A percentile compares a stretch with the other conserved stretches of the same genome.
Evolutionary conservation across 2,797 vertebrate genomes (phyloP).

Genomic region (Oreochromis grahami): DNA sequence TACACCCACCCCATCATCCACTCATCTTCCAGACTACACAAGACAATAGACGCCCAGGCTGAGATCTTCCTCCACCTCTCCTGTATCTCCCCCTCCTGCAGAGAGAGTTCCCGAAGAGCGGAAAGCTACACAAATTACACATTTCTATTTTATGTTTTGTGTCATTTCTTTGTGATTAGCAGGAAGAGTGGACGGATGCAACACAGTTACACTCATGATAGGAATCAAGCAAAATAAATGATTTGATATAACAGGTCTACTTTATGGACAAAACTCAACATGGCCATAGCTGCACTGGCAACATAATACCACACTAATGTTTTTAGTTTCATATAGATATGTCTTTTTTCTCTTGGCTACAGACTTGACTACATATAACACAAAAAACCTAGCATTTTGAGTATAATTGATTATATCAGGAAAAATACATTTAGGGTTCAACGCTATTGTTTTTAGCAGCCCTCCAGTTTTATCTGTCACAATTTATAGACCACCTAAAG

Average conservation of each 20-base stretch:
- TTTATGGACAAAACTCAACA: background rate
- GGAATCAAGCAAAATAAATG: background rate
- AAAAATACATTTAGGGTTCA: background rate
- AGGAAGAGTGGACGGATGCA: background rate
- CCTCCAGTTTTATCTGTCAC: too few relatives aligned
- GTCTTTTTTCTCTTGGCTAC: background rate
- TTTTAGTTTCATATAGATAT: background rate
- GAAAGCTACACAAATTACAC: background rate
- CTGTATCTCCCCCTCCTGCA: too few relatives aligned
- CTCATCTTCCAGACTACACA: too few relatives aligned
- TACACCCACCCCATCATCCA: too few relatives aligned
- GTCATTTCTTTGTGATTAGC: background rate
- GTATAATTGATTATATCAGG: background rate
- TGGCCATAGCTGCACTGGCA: background rate
- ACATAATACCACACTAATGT: background rate
- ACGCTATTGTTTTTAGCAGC: too few relatives aligned
- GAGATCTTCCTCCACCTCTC: too few relatives aligned
- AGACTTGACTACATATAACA: background rate
- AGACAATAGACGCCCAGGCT: too few relatives aligned
- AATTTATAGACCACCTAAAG: too few relatives aligned
- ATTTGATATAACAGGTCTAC: background rate
- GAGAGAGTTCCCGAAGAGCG: too few relatives aligned
- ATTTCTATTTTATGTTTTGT: background rate
- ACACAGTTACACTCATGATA: background rate
- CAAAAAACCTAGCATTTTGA: rapidly evolving